phyloP scores from a whole-genome alignment of 2,797 vertebrate genomes.

The Gymnothorax javanicus region DNA sequence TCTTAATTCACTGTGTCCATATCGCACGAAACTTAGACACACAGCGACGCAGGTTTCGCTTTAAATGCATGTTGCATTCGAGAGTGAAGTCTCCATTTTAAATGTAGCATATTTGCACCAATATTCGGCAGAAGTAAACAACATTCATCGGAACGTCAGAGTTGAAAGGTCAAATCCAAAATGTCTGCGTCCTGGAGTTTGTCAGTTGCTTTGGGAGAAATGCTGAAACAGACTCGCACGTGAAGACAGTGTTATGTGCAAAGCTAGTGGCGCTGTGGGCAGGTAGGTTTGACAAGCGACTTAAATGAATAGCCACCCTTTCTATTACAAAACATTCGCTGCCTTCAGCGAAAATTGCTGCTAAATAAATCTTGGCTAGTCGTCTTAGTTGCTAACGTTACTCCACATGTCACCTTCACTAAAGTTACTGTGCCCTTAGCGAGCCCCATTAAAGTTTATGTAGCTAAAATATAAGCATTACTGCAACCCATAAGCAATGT shows the following conservation, averaged over 20 bases:
- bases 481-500: background rate
- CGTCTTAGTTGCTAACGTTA: background rate
- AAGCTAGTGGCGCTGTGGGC: background rate
- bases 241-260: background rate
- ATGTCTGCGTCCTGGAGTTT: conserved; percentile 19
- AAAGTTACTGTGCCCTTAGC: background rate
- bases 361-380: background rate
- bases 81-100: background rate
- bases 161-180: conserved; percentile 47
- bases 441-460: background rate
- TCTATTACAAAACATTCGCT: background rate
- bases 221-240: background rate
- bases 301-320: background rate
- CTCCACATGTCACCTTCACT: background rate
- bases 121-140: background rate
- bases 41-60: background rate
- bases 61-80: background rate
- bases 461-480: background rate
- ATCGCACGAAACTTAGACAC: too few relatives aligned
- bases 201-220: background rate
- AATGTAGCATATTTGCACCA: background rate
- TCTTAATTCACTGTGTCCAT: background rate
- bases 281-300: background rate
- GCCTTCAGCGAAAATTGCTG: background rate
- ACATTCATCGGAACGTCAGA: background rate